These are phyloP conservation scores for Tychaedon coryphoeus DNA, from an alignment of 2,113 vertebrate genomes.

Conservation along the genomic window DNA sequence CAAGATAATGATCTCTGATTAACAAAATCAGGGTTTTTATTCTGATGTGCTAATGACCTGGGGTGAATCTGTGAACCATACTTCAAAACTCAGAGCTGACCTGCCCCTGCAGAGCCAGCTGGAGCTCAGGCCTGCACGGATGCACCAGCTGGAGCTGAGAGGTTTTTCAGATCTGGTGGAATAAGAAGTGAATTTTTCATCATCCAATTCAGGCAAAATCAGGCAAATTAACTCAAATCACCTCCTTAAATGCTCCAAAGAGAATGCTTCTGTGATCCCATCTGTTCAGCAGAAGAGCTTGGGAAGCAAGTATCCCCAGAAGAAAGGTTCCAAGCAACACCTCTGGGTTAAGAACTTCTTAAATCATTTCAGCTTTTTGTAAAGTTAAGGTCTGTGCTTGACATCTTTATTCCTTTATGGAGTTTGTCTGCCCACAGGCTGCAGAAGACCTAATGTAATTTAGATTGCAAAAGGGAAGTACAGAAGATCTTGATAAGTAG, in stretches of 20 bases:
- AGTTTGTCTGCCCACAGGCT: neutral
- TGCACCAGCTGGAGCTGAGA: neutral
- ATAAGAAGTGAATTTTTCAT: neutral
- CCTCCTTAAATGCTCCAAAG: neutral
- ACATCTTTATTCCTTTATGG: neutral
- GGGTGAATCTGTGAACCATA: neutral
- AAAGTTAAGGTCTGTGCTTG: neutral
- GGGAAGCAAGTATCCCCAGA: neutral
- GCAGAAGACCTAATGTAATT: neutral
- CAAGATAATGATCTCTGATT: neutral
- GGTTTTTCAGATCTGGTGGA: neutral
- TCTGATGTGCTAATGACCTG: neutral
- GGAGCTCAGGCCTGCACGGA: neutral
- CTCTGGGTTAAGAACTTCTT: neutral
- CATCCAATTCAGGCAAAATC: neutral
- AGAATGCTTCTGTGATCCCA: neutral
- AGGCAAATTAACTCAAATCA: constrained; percentile 1
- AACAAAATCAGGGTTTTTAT: neutral
- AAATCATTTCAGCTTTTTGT: neutral
- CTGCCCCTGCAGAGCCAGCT: neutral
- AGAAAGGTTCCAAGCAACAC: neutral
- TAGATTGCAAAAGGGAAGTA: neutral
- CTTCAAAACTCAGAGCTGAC: neutral
- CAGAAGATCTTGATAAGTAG: neutral
- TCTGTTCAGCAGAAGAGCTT: constrained; percentile 5